phyloP scores from a whole-genome alignment of 2,113 vertebrate genomes.

The Dromas ardeola region DNA sequence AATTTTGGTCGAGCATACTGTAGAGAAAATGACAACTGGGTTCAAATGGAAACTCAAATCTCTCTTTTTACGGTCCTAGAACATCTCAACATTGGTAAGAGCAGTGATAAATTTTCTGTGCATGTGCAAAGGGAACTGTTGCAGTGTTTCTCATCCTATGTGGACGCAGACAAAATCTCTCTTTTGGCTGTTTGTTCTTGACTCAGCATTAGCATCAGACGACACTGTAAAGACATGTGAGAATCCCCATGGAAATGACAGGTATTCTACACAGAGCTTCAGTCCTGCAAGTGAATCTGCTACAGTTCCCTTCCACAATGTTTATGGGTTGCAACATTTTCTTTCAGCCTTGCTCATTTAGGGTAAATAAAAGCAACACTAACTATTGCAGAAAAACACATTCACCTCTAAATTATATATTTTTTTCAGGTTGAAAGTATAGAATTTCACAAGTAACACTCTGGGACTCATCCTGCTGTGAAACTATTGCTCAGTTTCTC shows the following conservation, averaged over 20 bases:
- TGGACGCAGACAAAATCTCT: neutral
- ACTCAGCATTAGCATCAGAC: neutral
- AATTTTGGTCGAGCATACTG: neutral
- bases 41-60: neutral
- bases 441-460: slow-evolving; percentile 69
- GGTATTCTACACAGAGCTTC: neutral
- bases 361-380: slow-evolving; percentile 63
- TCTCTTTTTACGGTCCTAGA: neutral
- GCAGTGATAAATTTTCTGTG: neutral
- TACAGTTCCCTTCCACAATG: slow-evolving; percentile 36
- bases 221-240: neutral
- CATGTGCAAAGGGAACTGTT: neutral
- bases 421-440: slow-evolving; percentile 74
- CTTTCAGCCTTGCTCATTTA: slow-evolving; percentile 49
- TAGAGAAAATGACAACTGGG: neutral
- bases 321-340: slow-evolving; percentile 41
- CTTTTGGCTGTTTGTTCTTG: neutral
- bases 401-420: slow-evolving; percentile 69
- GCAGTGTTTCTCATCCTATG: neutral
- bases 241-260: neutral
- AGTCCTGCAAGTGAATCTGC: neutral
- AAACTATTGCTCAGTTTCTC: slow-evolving; percentile 72
- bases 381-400: slow-evolving; percentile 50
- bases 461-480: slow-evolving; percentile 60
- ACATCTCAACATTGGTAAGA: neutral